Conservation (phyloP, 1,140 invertebrate species). For the Mamestra configurata region DNA sequence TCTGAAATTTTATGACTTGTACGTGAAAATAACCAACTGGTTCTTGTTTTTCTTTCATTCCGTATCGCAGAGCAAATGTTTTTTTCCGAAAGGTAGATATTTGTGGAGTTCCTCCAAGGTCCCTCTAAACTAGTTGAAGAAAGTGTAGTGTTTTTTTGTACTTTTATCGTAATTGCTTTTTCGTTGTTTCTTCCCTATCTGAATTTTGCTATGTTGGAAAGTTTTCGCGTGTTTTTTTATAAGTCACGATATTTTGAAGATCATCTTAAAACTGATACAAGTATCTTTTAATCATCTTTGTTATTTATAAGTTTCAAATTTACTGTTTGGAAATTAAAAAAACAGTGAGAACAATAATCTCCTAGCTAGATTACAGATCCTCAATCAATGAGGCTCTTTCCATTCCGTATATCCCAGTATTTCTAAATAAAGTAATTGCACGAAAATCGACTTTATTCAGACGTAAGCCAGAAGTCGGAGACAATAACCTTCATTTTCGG, state of each 20-base stretch:
- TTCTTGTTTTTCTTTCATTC: slow-evolving; percentile 8
- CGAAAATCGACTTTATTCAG: too few relatives aligned
- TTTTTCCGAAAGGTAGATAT: not conserved
- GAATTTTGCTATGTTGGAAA: not conserved
- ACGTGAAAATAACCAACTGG: slow-evolving; percentile 13
- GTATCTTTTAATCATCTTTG: not conserved
- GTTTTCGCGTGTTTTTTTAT: not conserved
- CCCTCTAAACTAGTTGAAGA: not conserved
- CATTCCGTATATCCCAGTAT: too few relatives aligned
- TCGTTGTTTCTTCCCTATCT: not conserved
- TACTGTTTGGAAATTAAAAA: too few relatives aligned
- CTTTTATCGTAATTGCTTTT: not conserved
- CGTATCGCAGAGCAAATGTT: not conserved
- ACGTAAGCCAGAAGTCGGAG: too few relatives aligned
- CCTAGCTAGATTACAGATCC: too few relatives aligned
- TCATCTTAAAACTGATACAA: not conserved
- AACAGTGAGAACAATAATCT: too few relatives aligned
- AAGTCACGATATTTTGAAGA: not conserved
- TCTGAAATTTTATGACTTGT: not conserved
- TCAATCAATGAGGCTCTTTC: too few relatives aligned
- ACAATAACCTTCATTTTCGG: too few relatives aligned
- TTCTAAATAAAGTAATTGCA: too few relatives aligned
- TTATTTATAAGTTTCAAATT: not conserved
- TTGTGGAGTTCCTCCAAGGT: not conserved
- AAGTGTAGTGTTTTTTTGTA: slow-evolving; percentile 1